Evolutionary conservation across 2,888 invertebrate genomes (phyloP).

Genomic region (Shargacucullia verbasci): DNA sequence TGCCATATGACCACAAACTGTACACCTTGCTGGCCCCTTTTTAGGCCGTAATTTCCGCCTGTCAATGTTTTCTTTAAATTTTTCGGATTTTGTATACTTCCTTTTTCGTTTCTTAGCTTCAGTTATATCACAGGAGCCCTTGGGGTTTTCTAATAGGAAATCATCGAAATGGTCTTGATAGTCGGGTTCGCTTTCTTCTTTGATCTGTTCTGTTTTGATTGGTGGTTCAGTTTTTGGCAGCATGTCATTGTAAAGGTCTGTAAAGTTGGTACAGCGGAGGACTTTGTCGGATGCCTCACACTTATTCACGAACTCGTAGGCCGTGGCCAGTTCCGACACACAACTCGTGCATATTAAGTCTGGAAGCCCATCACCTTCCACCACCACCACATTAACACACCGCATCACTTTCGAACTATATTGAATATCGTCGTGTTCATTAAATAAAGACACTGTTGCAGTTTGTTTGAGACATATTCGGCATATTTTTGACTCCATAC

Average conservation of each 20-base stretch:
- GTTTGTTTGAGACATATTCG: slow-evolving; percentile 77
- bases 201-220: slow-evolving; percentile 51
- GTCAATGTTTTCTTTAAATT: slow-evolving; percentile 43
- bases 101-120: slow-evolving; percentile 34
- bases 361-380: slow-evolving; percentile 77
- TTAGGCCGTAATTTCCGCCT: slow-evolving; percentile 62
- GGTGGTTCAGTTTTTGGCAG: slow-evolving; percentile 54
- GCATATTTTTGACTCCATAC: slow-evolving; percentile 68
- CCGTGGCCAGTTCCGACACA: slow-evolving; percentile 68
- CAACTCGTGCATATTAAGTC: slow-evolving; percentile 75
- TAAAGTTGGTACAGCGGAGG: slow-evolving; percentile 66
- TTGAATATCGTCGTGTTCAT: slow-evolving; percentile 69
- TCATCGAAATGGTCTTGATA: slow-evolving; percentile 48
- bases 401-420: slow-evolving; percentile 75
- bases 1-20: slow-evolving; percentile 73
- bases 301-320: slow-evolving; percentile 76
- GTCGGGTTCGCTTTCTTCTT: slow-evolving; percentile 61
- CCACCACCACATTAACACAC: slow-evolving; percentile 72
- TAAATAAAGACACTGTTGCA: slow-evolving; percentile 74
- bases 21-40: slow-evolving; percentile 72
- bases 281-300: slow-evolving; percentile 77
- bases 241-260: slow-evolving; percentile 50
- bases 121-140: slow-evolving; percentile 16
- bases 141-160: slow-evolving; percentile 26
- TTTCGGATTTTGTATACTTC: slow-evolving; percentile 46